These are phyloP conservation scores for Astreopora myriophthalma DNA, from an alignment of 64 coral and sea anemone genomes.

Conservation along the genomic window DNA sequence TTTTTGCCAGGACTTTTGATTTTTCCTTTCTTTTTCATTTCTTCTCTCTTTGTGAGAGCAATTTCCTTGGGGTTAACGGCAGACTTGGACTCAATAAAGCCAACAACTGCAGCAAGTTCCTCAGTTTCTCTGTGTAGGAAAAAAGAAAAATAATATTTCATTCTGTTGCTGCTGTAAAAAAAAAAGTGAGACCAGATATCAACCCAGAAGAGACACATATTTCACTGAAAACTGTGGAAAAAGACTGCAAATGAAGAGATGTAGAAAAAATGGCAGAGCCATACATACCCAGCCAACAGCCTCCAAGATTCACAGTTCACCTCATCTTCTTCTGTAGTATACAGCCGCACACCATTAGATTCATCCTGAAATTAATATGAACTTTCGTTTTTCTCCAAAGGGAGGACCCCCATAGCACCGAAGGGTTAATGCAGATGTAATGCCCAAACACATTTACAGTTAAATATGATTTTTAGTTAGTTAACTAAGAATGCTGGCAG, in stretches of 20 bases:
- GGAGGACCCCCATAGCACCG: too few species aligned
- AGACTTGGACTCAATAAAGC: constrained; percentile 76
- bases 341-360: constrained; percentile 72
- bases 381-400: too few species aligned
- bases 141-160: too few species aligned
- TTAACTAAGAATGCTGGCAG: too few species aligned
- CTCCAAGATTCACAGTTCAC: constrained; percentile 97
- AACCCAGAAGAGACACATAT: too few species aligned
- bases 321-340: constrained; percentile 98
- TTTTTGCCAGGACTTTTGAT: constrained; percentile 41
- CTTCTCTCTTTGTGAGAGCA: constrained; percentile 76
- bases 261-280: neutral
- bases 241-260: neutral
- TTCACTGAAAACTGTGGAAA: too few species aligned
- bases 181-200: too few species aligned
- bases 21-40: constrained; percentile 78
- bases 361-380: too few species aligned
- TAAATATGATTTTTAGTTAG: too few species aligned
- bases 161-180: too few species aligned
- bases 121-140: constrained; percentile 79
- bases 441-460: too few species aligned
- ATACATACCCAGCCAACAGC: constrained; percentile 81
- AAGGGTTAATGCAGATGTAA: too few species aligned
- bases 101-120: constrained; percentile 67
- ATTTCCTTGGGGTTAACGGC: constrained; percentile 87